Evolutionary conservation across 1,140 invertebrate species (phyloP).

Genomic region (Centruroides vittatus): DNA sequence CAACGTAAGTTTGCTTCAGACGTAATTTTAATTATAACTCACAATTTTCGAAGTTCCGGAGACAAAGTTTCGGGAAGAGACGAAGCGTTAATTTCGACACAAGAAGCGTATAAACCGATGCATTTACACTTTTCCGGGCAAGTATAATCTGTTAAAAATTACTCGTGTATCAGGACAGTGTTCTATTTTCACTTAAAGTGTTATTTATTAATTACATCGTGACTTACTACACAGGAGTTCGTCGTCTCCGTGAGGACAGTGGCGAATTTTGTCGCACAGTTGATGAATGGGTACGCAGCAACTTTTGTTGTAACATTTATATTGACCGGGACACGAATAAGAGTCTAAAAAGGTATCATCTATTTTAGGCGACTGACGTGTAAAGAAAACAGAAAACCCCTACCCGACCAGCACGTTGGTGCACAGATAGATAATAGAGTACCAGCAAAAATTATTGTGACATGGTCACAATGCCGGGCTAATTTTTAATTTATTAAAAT

Average conservation of each 20-base stretch:
- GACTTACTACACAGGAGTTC: slow-evolving; percentile 20
- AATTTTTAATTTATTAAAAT: too few relatives aligned
- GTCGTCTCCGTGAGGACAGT: slow-evolving; percentile 22
- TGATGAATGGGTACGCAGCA: slow-evolving; percentile 21
- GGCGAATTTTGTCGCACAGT: slow-evolving; percentile 21
- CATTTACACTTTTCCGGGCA: slow-evolving; percentile 20
- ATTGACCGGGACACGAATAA: slow-evolving; percentile 21
- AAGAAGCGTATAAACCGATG: slow-evolving; percentile 17
- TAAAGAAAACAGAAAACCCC: too few relatives aligned
- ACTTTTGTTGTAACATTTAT: slow-evolving; percentile 20
- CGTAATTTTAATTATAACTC: slow-evolving; percentile 3
- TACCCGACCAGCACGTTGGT: too few relatives aligned
- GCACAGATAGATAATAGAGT: too few relatives aligned
- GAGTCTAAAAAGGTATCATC: not conserved
- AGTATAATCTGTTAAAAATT: slow-evolving; percentile 11
- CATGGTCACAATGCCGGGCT: too few relatives aligned
- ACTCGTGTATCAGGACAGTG: too few relatives aligned
- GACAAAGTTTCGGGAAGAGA: slow-evolving; percentile 8
- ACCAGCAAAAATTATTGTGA: too few relatives aligned
- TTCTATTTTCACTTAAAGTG: too few relatives aligned
- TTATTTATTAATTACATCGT: too few relatives aligned
- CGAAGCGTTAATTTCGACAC: slow-evolving; percentile 14
- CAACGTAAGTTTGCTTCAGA: too few relatives aligned
- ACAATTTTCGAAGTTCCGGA: slow-evolving; percentile 18
- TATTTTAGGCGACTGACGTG: too few relatives aligned